Conservation (phyloP, 2,797 vertebrate species). For the Staurois parvus region DNA sequence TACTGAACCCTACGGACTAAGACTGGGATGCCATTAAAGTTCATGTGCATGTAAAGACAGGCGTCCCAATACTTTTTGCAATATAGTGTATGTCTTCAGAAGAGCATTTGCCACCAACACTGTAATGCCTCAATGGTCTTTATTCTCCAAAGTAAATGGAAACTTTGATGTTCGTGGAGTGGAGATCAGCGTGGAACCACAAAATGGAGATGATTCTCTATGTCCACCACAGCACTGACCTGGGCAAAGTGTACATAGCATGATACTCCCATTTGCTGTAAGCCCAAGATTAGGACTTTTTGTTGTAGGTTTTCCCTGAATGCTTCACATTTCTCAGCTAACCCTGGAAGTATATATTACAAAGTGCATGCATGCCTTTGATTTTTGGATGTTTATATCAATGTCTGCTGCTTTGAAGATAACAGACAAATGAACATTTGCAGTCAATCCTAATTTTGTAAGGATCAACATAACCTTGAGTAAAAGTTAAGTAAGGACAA, state of each 20-base stretch:
- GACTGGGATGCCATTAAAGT: no score
- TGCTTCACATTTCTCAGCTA: neutral
- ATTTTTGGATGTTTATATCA: neutral
- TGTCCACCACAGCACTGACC: neutral
- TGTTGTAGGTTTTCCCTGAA: neutral
- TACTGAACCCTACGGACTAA: no score
- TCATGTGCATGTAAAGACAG: no score
- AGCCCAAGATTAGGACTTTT: neutral
- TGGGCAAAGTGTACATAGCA: no score
- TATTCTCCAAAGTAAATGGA: no score
- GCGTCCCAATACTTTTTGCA: no score
- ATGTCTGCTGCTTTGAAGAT: conserved; percentile 9
- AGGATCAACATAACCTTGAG: neutral
- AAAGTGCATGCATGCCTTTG: neutral
- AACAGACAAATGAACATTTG: neutral
- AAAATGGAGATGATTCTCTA: no score
- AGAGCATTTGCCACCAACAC: no score
- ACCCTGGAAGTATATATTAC: neutral
- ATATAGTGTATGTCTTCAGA: no score
- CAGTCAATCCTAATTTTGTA: neutral
- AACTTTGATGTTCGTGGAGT: neutral
- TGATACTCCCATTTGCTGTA: neutral
- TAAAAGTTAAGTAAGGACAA: conserved; percentile 6
- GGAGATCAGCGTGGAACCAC: neutral
- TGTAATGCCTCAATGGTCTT: no score